A percentile compares a stretch with the other conserved stretches of the same genome.
Evolutionary conservation across 2,888 invertebrate species (phyloP).

Genomic region (Cyclophora punctaria): DNA sequence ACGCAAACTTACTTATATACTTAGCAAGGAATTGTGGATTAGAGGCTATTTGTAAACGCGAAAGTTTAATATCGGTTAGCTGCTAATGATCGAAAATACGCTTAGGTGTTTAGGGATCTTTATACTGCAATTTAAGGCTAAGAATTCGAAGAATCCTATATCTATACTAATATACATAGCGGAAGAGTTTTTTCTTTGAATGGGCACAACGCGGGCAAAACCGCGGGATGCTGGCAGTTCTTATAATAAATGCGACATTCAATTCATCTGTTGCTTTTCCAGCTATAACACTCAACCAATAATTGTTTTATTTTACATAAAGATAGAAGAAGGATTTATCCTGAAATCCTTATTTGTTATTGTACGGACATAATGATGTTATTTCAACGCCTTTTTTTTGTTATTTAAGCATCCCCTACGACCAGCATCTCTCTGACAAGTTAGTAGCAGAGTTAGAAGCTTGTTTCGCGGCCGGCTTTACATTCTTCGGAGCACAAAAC

Average conservation of each 20-base stretch:
- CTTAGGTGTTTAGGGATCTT: background rate
- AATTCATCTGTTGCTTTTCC: too few species aligned
- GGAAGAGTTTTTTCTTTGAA: background rate
- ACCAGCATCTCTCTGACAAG: conserved; percentile 25
- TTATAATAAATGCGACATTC: too few species aligned
- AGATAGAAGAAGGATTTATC: too few species aligned
- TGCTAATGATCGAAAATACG: too few species aligned
- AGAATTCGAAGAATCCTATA: background rate
- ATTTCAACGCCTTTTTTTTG: background rate
- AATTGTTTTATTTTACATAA: too few species aligned
- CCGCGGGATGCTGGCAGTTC: too few species aligned
- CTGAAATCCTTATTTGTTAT: too few species aligned
- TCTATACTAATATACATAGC: background rate
- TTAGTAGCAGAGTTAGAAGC: conserved; percentile 48
- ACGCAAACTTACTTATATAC: too few species aligned
- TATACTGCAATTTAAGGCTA: background rate
- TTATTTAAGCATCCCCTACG: conserved; percentile 32
- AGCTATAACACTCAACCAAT: too few species aligned
- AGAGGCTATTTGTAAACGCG: background rate
- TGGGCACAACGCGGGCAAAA: too few species aligned
- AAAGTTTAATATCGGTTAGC: background rate
- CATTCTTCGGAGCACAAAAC: conserved; percentile 27
- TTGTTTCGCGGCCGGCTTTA: conserved; percentile 36
- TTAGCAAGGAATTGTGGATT: too few species aligned
- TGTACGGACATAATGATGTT: too few species aligned